phyloP scores from a whole-genome alignment of 30 jellyfish, hydroid and myxozoan species.

The Chironex yamaguchii region DNA sequence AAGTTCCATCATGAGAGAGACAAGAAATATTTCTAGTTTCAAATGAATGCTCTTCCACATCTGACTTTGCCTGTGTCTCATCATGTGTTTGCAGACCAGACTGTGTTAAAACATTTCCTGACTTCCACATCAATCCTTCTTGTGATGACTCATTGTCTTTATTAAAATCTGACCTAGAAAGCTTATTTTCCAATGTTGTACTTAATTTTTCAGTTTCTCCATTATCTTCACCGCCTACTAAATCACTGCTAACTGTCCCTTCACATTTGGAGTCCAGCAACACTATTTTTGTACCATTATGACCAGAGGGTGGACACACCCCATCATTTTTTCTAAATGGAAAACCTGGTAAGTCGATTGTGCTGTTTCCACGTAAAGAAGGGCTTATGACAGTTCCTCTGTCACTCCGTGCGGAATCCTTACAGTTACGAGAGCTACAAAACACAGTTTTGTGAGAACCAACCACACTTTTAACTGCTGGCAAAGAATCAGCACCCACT shows the following conservation, averaged over 20 bases:
- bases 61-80: background rate
- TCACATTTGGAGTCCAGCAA: background rate
- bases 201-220: background rate
- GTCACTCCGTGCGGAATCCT: background rate
- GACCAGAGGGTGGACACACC: background rate
- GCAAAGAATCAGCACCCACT: background rate
- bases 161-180: background rate
- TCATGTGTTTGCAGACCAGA: background rate
- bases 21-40: background rate
- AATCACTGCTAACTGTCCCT: background rate
- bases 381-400: background rate
- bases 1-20: background rate
- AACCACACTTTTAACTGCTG: background rate
- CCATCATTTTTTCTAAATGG: background rate
- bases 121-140: background rate
- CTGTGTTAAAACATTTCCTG: background rate
- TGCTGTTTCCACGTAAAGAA: background rate
- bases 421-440: background rate
- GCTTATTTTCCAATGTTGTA: background rate
- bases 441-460: background rate
- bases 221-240: background rate
- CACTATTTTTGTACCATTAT: background rate
- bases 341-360: background rate
- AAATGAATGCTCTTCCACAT: background rate
- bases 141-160: background rate